Evolutionary conservation across 2,113 vertebrate genomes (phyloP).

Genomic region (Ailuropoda melanoleuca): DNA sequence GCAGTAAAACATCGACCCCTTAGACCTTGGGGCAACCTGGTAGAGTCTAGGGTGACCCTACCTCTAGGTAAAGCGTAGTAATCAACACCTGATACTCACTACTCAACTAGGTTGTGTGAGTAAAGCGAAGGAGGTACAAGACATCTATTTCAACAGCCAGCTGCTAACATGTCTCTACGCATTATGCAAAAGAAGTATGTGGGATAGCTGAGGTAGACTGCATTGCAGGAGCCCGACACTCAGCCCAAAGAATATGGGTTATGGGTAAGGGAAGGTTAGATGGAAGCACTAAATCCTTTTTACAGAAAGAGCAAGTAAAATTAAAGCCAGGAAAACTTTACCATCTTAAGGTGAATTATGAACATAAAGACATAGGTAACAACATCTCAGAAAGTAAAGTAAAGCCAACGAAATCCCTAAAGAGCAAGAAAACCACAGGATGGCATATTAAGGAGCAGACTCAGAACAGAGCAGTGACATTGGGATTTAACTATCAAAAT

Average conservation of each 20-base stretch:
- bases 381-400: not conserved
- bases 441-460: not conserved
- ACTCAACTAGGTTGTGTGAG: not conserved
- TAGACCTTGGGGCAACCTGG: rapidly evolving
- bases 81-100: not conserved
- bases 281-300: not conserved
- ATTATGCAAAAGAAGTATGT: rapidly evolving
- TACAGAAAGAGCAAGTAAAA: not conserved
- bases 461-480: not conserved
- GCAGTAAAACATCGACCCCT: not conserved
- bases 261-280: not conserved
- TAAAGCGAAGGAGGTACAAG: not conserved
- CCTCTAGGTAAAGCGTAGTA: not conserved
- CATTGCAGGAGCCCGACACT: rapidly evolving
- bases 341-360: not conserved
- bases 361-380: not conserved
- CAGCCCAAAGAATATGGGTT: not conserved
- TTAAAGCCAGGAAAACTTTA: not conserved
- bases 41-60: rapidly evolving
- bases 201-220: not conserved
- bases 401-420: not conserved
- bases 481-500: not conserved
- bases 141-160: not conserved
- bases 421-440: not conserved
- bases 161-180: no score